A percentile compares a stretch with the other conserved stretches of the same genome.
phyloP scores from a whole-genome alignment of 2,797 vertebrate species.

The Rhinatrema bivittatum region DNA sequence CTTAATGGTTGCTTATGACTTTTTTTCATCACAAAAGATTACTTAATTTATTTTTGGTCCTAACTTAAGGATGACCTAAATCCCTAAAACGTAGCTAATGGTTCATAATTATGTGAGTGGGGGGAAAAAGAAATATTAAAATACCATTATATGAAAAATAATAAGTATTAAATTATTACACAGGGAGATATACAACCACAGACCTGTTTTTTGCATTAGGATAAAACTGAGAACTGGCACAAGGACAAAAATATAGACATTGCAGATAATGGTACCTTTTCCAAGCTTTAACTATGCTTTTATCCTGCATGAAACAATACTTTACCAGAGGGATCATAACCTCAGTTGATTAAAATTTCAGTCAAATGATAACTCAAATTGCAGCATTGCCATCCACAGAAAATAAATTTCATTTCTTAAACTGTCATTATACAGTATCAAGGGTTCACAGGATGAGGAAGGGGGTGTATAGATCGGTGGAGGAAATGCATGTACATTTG shows the following conservation, averaged over 20 bases:
- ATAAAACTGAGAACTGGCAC: constrained; percentile 26
- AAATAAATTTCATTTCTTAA: no score
- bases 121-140: constrained; percentile 25
- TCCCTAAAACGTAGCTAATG: constrained; percentile 36
- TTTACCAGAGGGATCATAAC: no score
- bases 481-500: no score
- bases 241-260: constrained; percentile 13
- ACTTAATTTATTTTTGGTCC: constrained; percentile 38
- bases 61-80: constrained; percentile 38
- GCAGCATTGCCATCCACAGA: no score
- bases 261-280: no score
- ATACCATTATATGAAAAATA: constrained; percentile 21
- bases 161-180: constrained; percentile 28
- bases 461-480: no score
- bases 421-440: no score
- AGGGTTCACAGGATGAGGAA: no score
- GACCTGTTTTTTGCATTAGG: constrained; percentile 11
- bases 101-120: constrained; percentile 38
- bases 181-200: neutral
- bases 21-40: constrained; percentile 28
- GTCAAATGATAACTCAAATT: no score
- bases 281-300: no score
- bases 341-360: no score
- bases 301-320: no score
- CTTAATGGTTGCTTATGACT: constrained; percentile 23